Base-by-base conservation (phyloP, 1,140 invertebrate genomes). In the Lineus longissimus region DNA sequence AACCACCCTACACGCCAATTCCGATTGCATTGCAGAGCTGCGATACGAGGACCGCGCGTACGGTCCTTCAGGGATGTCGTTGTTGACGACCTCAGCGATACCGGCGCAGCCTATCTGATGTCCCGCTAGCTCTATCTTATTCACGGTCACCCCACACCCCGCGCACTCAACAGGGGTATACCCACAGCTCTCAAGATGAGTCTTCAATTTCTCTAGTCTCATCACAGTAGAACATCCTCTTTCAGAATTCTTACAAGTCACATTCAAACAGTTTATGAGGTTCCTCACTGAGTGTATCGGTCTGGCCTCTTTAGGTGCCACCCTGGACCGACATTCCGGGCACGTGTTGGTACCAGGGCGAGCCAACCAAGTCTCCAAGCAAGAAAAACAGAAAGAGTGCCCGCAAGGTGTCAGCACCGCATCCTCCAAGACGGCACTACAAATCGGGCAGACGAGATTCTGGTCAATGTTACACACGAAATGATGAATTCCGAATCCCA, bases 371-470 rank as follows among this genome's bases (percentile, higher is more conserved):
- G 75, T 77, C 17, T 70, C 68, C 30, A 79, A 65, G 45, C 77
- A 79, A 0, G 41, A 45, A 15, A 19, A 57, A 63, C 77, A 79
- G 66, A 78, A 79, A 4, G 69, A 70, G 60, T 79, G 77, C 25
- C 77, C 76, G 61, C 77, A 79, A 15, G 75, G 72, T 0, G 75
- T 78, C 25, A 79, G 64, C n/a, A 79, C 76, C 7, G 76, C 69
- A 36, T 75, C 70, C 54, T 78, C 72, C 13, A 79, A 65, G 1
- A 78, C 76, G 19, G 70, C 61, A 45, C 74, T 71, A 60, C 77
- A 79, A 23, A 79, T 74, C 27, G 72, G 68, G 59, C 77, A 79
- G 17, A 78, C 43, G 13, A 79, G 62, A 66, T 79, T 78, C 0
- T 72, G 72, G 57, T 79, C 76, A 23, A 79, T 67, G 1, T 67